These are phyloP conservation scores for Morpho achilles DNA, from an alignment of 2,888 invertebrate species.

Conservation along the genomic window DNA sequence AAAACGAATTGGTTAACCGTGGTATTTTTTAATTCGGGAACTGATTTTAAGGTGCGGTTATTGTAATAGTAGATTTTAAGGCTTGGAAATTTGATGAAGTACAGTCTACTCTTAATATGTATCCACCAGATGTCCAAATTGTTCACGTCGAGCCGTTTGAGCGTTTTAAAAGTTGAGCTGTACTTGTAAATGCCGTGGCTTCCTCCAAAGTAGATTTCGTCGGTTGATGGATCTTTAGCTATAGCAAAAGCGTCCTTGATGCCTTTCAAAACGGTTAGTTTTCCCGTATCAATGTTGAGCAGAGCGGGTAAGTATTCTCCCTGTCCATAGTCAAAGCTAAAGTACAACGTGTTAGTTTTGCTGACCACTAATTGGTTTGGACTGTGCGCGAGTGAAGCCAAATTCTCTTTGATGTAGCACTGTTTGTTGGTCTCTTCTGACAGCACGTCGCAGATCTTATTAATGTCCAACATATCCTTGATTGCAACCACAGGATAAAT, in stretches of 20 bases:
- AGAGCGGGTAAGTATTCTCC: slow-evolving; percentile 58
- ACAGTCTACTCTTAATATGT: slow-evolving; percentile 47
- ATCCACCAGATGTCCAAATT: slow-evolving; percentile 67
- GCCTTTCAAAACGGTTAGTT: slow-evolving; percentile 53
- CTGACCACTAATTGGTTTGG: slow-evolving; percentile 62
- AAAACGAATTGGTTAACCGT: slow-evolving; percentile 57
- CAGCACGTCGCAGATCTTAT: slow-evolving; percentile 40
- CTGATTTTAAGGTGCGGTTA: slow-evolving; percentile 39
- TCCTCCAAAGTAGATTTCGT: slow-evolving; percentile 60
- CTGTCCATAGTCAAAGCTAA: slow-evolving; percentile 61
- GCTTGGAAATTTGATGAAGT: slow-evolving; percentile 60
- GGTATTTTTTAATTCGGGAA: slow-evolving; percentile 37
- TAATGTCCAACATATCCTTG: slow-evolving; percentile 19
- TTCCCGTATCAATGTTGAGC: slow-evolving; percentile 46
- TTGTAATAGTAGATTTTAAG: slow-evolving; percentile 49
- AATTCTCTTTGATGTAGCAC: slow-evolving; percentile 53
- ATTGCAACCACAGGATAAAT: slow-evolving; percentile 9
- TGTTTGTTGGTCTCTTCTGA: slow-evolving; percentile 40
- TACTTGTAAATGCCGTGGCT: slow-evolving; percentile 63
- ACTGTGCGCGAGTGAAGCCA: slow-evolving; percentile 50
- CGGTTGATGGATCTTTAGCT: slow-evolving; percentile 37
- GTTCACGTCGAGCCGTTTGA: slow-evolving; percentile 44
- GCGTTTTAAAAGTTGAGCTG: slow-evolving; percentile 35
- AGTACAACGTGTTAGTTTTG: slow-evolving; percentile 52
- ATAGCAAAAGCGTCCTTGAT: slow-evolving; percentile 65